phyloP scores from a whole-genome alignment of 2,113 vertebrate species.

The Melanotaenia duboulayi region DNA sequence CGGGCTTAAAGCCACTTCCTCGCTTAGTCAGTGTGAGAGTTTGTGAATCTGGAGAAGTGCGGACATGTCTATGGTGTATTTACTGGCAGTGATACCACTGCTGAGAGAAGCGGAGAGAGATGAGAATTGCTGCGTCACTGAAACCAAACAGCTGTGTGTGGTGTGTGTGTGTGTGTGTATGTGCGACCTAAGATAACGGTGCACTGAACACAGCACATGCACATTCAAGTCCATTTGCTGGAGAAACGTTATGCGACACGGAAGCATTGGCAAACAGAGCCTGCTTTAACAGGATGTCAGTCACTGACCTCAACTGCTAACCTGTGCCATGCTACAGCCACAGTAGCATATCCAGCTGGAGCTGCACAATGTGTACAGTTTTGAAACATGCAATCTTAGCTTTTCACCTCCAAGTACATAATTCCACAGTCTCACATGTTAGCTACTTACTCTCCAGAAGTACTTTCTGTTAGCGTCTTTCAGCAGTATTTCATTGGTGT shows the following conservation, averaged over 20 bases:
- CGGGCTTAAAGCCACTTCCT: conserved; percentile 79
- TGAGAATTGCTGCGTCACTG: conserved; percentile 73
- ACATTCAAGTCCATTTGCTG: conserved; percentile 13
- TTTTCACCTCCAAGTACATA: conserved; percentile 23
- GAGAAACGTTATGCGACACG: conserved; percentile 20
- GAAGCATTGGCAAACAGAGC: conserved; percentile 1
- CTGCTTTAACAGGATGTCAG: conserved; percentile 63
- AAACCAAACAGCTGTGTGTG: conserved; percentile 77
- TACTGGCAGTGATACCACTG: conserved; percentile 73
- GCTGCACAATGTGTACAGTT: conserved; percentile 63
- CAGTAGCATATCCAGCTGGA: conserved; percentile 32
- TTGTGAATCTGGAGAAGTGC: conserved; percentile 58
- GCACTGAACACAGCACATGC: neutral
- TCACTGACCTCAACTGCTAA: conserved; percentile 54
- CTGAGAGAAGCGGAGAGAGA: conserved; percentile 60
- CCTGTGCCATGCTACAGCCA: conserved; percentile 19
- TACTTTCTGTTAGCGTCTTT: conserved; percentile 93
- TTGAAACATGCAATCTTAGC: conserved; percentile 15
- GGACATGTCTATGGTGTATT: conserved; percentile 60
- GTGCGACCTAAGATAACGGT: conserved; percentile 39
- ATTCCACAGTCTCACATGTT: conserved; percentile 13
- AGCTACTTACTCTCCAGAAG: conserved; percentile 93
- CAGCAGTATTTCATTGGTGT: conserved; percentile 88
- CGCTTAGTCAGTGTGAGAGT: conserved; percentile 78
- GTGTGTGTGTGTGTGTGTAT: conserved; percentile 46